Evolutionary conservation across 2,888 invertebrate species (phyloP).

Genomic region (Calliopum simillimum): DNA sequence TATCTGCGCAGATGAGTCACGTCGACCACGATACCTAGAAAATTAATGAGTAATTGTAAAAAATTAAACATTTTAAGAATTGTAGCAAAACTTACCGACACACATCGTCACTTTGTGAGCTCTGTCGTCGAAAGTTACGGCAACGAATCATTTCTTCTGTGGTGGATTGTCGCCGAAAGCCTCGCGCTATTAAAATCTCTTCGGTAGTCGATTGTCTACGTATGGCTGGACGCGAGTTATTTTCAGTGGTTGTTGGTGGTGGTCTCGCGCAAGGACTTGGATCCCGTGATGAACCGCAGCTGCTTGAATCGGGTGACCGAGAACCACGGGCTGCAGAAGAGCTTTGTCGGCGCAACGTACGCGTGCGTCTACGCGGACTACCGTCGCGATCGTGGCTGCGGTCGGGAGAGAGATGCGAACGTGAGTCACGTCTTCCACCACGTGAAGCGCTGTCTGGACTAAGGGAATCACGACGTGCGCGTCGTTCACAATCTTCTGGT

Average conservation of each 20-base stretch:
- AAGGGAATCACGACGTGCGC: constrained; percentile 85
- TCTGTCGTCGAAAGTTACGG: constrained; percentile 89
- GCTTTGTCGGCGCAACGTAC: constrained; percentile 82
- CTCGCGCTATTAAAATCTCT: constrained; percentile 89
- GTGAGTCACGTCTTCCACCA: constrained; percentile 77
- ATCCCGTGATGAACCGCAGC: constrained; percentile 83
- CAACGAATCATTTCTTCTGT: constrained; percentile 95
- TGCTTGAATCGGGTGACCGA: constrained; percentile 78
- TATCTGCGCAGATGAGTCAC: constrained; percentile 90
- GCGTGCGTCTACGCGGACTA: constrained; percentile 80
- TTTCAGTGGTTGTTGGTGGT: constrained; percentile 68
- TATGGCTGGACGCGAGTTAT: constrained; percentile 78
- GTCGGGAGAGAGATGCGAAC: constrained; percentile 84
- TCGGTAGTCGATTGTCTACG: constrained; percentile 91
- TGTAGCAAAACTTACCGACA: constrained; percentile 68
- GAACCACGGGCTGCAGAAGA: constrained; percentile 78
- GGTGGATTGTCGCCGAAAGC: constrained; percentile 89
- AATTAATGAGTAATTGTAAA: not conserved
- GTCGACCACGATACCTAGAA: constrained; percentile 63
- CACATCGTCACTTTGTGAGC: constrained; percentile 88
- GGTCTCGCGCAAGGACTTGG: constrained; percentile 82
- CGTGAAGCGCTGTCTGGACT: constrained; percentile 90
- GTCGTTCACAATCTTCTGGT: constrained; percentile 76
- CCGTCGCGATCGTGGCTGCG: constrained; percentile 80
- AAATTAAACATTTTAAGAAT: not conserved